A percentile compares a stretch with the other conserved stretches of the same genome.
Evolutionary conservation across 2,113 vertebrate species (phyloP).

Genomic region (Dromiciops gliroides): DNA sequence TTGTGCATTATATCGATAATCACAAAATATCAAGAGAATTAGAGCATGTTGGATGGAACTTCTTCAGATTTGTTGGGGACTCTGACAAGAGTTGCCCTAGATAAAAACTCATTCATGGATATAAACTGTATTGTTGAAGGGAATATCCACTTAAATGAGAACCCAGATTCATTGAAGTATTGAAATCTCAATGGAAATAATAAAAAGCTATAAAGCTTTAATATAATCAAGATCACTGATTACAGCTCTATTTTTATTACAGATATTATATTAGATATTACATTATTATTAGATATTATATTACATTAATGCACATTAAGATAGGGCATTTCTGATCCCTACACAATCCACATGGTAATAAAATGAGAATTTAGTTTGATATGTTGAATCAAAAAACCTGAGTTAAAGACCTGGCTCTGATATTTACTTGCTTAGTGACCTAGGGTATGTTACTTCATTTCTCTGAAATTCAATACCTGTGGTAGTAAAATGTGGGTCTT

Average conservation of each 20-base stretch:
- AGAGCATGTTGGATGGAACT: neutral
- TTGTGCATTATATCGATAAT: neutral
- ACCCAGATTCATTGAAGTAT: neutral
- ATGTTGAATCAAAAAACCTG: neutral
- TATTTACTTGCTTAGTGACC: neutral
- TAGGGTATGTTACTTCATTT: neutral
- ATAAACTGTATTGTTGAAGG: neutral
- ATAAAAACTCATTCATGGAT: neutral
- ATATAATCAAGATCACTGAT: neutral
- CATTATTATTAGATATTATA: neutral
- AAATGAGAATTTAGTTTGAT: neutral
- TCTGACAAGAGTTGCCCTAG: neutral
- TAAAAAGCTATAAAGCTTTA: neutral
- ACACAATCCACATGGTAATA: neutral
- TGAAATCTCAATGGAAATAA: neutral
- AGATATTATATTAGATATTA: neutral
- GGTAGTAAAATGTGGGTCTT: neutral
- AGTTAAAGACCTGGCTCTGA: neutral
- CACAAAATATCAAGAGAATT: neutral
- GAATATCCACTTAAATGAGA: neutral
- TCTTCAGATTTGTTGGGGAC: neutral
- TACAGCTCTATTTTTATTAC: conserved; percentile 27
- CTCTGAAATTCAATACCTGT: neutral
- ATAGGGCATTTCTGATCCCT: neutral
- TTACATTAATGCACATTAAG: neutral